Base-by-base conservation (phyloP, 2,797 vertebrate genomes). In the Gallirallus australis region DNA sequence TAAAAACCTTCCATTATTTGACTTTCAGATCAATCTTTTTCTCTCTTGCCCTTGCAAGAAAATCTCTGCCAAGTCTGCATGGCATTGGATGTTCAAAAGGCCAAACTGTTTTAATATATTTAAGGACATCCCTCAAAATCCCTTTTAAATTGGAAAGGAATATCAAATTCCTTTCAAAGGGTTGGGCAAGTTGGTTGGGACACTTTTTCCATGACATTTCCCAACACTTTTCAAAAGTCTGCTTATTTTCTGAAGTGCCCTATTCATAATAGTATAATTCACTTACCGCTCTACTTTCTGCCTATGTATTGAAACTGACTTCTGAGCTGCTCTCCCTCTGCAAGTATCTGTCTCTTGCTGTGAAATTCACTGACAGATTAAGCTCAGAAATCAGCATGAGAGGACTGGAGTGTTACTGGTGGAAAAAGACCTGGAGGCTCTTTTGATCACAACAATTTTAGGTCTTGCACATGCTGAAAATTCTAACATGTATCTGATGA, bases 21-120 rank as follows among this genome's bases (percentile, higher is more conserved):
- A 71, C n/a, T 75, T 70, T 96, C 50, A 57, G 69, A 68, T 25
- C 7, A 35, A 5, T 94, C 78, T 96, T 90, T 95, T 66, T 81
- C 53, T 94, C 33, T 16, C 69, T 93, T 95, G 70, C 96, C 48
- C 50, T 94, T 94, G 52, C 9, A 71, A 95, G 60, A 86, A 63
- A 86, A 70, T 23, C 56, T 15, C 50, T 91, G 71, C 27, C 60
- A 82, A 75, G n/a, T 63, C 81, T 31, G 5, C 31, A 70, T 40
- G 71, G 14, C 33, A 9, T 24, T 60, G 39, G 53, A n/a, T 89
- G 31, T 75, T 90, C 7, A 17, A 94, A 92, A 75, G 14, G 19
- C 33, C 24, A 71, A 81, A 42, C 91, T 5, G 4, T 92, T 94
- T 91, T 73, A 18, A 16, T 33, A 56, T 63, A 63, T 92, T 85